Evolutionary conservation across 2,113 vertebrate genomes (phyloP).

Genomic region (Ochotona princeps): DNA sequence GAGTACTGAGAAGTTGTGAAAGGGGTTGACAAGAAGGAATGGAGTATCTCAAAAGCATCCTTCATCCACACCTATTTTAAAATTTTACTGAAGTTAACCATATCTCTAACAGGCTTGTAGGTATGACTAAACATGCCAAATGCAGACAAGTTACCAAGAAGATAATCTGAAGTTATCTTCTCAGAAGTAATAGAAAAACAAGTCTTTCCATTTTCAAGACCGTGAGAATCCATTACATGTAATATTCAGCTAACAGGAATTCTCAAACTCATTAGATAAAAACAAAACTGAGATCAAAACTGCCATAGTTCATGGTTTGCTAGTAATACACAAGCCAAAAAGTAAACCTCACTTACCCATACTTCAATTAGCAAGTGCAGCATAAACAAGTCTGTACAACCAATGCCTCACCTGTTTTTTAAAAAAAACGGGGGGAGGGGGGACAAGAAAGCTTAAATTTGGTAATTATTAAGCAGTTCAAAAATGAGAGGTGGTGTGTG

Average conservation of each 20-base stretch:
- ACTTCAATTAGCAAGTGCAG: background rate
- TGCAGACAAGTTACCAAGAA: background rate
- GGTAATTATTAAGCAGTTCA: constrained; percentile 39
- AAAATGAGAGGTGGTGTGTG: background rate
- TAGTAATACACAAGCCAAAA: background rate
- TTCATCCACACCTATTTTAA: background rate
- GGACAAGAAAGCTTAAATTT: background rate
- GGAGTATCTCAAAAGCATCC: background rate
- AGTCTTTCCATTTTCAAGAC: background rate
- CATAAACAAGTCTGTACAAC: constrained; percentile 14
- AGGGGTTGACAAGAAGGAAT: background rate
- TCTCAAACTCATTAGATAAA: constrained; percentile 42
- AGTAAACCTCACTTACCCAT: constrained; percentile 28
- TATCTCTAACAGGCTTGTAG: background rate
- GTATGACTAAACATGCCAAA: background rate
- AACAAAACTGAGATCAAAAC: constrained; percentile 44
- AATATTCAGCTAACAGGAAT: background rate
- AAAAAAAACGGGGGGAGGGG: too few relatives aligned
- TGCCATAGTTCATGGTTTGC: background rate
- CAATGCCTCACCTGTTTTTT: background rate
- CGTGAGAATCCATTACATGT: background rate
- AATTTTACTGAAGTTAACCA: background rate
- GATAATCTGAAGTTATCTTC: background rate
- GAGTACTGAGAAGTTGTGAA: background rate
- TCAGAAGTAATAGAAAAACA: constrained; percentile 12